Conservation (phyloP, 2,113 vertebrate genomes). For the Sinocyclocheilus maitianheensis region DNA sequence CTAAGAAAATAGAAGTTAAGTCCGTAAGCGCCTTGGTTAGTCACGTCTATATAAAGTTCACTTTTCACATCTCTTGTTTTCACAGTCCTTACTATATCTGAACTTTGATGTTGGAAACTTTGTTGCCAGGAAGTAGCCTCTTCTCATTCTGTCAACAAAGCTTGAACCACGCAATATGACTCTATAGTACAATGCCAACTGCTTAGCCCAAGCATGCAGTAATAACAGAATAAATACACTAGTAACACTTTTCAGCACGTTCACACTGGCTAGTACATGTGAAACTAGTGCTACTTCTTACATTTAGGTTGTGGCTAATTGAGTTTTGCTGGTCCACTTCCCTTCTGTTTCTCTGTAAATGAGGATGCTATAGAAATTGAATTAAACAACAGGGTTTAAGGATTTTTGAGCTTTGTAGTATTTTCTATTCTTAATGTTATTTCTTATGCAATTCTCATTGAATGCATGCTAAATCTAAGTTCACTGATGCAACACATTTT, state of each 20-base stretch:
- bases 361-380: neutral
- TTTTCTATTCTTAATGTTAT: neutral
- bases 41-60: neutral
- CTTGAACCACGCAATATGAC: slow-evolving; percentile 13
- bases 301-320: neutral
- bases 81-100: neutral
- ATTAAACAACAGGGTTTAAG: neutral
- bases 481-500: neutral
- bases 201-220: neutral
- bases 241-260: neutral
- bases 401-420: neutral
- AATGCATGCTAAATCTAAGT: neutral
- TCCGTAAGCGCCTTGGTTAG: neutral
- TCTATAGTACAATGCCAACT: too few species aligned
- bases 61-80: neutral
- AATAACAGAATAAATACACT: neutral
- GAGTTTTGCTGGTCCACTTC: neutral
- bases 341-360: neutral
- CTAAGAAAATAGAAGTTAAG: neutral
- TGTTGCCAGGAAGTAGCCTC: slow-evolving; percentile 31
- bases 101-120: neutral
- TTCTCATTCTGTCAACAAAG: neutral
- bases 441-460: neutral
- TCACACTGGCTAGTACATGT: neutral
- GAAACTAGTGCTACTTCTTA: neutral